These are phyloP conservation scores for Mugil cephalus DNA, from an alignment of 2,113 vertebrate genomes.

Conservation along the genomic window DNA sequence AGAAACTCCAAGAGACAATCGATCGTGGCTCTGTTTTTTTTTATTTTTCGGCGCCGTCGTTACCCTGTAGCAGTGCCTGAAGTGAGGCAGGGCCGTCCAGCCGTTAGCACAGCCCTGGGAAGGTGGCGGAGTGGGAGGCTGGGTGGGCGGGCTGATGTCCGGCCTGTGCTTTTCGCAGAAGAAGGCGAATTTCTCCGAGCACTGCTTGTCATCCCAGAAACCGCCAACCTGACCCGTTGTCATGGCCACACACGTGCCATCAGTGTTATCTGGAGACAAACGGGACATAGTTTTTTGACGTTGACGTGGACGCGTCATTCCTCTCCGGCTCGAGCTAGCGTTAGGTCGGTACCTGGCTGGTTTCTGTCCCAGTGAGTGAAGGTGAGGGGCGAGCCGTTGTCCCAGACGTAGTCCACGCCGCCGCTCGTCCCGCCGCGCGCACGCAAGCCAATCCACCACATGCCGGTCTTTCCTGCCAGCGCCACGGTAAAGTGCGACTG, in stretches of 20 bases:
- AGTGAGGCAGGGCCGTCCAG: conserved; percentile 73
- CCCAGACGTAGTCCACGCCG: conserved; percentile 85
- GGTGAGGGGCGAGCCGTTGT: conserved; percentile 71
- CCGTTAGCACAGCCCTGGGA: conserved; percentile 55
- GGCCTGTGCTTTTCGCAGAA: conserved; percentile 81
- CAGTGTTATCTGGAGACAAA: conserved; percentile 69
- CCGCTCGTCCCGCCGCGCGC: conserved; percentile 64
- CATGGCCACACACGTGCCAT: conserved; percentile 84
- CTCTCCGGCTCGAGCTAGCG: not conserved
- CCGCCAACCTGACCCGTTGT: conserved; percentile 75
- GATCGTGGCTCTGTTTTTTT: not conserved
- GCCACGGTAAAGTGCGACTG: conserved; percentile 83
- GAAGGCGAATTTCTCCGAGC: conserved; percentile 70
- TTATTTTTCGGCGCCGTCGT: not conserved
- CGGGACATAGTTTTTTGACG: not conserved
- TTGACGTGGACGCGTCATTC: fast-evolving
- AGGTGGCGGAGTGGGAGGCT: conserved; percentile 73
- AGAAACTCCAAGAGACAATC: not conserved
- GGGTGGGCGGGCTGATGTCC: conserved; percentile 82
- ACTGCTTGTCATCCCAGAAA: conserved; percentile 84
- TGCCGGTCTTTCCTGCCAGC: conserved; percentile 67
- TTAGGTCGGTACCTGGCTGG: conserved; percentile 77
- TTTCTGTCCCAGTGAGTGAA: conserved; percentile 85
- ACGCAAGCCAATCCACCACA: conserved; percentile 84
- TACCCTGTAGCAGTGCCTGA: conserved; percentile 82